Evolutionary conservation across 2,113 vertebrate species (phyloP), one percentile per base, ranked within the genome.

Genomic region (Triplophysa rosa): DNA sequence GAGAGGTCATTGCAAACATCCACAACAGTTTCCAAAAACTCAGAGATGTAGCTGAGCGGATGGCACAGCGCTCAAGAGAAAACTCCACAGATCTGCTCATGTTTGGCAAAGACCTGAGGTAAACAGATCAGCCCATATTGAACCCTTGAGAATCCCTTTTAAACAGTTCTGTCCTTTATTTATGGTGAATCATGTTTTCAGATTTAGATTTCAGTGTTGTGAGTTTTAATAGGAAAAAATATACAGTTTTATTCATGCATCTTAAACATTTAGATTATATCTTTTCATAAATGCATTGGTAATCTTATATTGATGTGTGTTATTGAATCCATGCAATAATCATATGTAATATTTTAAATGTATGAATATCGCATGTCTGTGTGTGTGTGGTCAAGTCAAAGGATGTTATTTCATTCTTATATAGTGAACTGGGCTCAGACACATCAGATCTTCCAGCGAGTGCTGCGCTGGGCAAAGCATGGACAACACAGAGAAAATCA

Each of bases 61-160:
- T 99, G 61, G 97, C 95, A 0, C 89, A 95, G 37, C 93, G 96
- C 78, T 96, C 97, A 3, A 93, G 95, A 0, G 96, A 98, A 61
- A 98, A 96, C 0, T 95, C 96, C 0, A 93, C 95, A 0, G 97
- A 99, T 84, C 95, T 99, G 0, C 94, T 98, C 42, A 85, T 96
- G 42, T 98, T 99, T 82, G 97, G 97, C 63, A 96, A 93, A 87
- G 97, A 99, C 83, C 90, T 99, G 29, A 98, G 97, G 98, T 95
- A 87, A 74, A 11, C 24, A 56, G n/a, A 11, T 79, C 85, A 52
- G 42, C 26, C n/a, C 33, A 37, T 37, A 3, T 29, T 4, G 2
- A 24, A 14, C 12, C 11, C 19, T 21, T 56, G 5, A 56, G 52
- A 56, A 56, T 17, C 49, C 4, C 14, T n/a, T 19, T 56, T 12